Percentiles rank a stretch among this genome's conserved stretches.
Conservation (phyloP, 2,113 vertebrate species). For the Tachuris rubrigastra region DNA sequence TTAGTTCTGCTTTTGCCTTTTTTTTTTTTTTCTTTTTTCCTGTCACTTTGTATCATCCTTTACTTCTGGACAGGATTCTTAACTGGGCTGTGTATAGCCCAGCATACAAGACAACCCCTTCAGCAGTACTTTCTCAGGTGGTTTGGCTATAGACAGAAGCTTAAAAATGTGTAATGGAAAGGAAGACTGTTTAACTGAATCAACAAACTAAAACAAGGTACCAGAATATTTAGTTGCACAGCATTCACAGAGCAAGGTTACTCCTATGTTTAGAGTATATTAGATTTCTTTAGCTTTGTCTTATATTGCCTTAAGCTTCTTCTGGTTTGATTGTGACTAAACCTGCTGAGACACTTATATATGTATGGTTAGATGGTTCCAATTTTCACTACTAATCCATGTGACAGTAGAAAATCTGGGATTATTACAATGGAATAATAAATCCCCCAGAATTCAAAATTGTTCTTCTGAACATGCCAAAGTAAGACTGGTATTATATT, state of each 20-base stretch:
- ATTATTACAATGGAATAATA: background rate
- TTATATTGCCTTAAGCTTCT: background rate
- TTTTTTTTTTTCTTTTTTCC: background rate
- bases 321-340: background rate
- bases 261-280: background rate
- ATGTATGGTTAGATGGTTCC: background rate
- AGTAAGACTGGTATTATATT: background rate
- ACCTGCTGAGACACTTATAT: background rate
- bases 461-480: background rate
- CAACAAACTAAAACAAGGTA: background rate
- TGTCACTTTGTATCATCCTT: background rate
- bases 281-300: background rate
- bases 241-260: background rate
- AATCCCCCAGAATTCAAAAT: background rate
- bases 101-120: background rate
- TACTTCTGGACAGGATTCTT: background rate
- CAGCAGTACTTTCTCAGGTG: background rate
- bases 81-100: background rate
- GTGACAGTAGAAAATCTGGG: background rate
- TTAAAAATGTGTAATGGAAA: background rate
- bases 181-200: background rate
- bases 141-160: background rate
- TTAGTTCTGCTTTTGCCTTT: background rate
- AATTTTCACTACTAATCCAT: background rate
- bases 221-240: background rate